Base-by-base conservation (phyloP, 2,888 invertebrate genomes). In the Ennomos erosarius region DNA sequence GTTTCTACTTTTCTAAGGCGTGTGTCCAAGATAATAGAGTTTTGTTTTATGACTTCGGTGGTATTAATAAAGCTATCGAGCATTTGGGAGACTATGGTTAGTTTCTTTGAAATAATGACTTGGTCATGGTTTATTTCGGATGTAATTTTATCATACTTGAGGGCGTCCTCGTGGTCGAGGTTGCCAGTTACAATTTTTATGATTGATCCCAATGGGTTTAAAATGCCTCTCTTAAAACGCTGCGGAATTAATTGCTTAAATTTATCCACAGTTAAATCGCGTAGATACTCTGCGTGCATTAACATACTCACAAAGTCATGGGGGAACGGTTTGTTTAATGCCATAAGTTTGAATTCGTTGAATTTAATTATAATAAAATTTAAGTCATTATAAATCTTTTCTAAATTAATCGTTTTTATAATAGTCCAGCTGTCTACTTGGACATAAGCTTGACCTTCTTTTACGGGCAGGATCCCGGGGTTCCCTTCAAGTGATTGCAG, bases 11-110 rank as follows among this genome's bases (percentile, higher is more conserved):
- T 16, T 16, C 16, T 16, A 16, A 16, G 16, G 16, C 16, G 16
- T 16, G 16, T 16, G 16, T 16, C 16, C 3, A 16, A 16, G 16
- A 16, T 16, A 16, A 16, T 16, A 16, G 16, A 16, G 16, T 16
- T 16, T 16, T 43, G 9, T 9, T 43, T 43, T 10, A 45, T 34
- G 9, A 34, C 10, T n/a, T n/a, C 33, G 5, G 33, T n/a, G 34
- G 34, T 34, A 45, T 43, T 45, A n/a, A 45, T 45, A 45, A 45
- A 45, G 34, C 45, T 45, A 45, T 45, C 45, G 10, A 45, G 34
- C 45, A 45, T 45, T 45, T 43, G 3, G 10, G 43, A 43, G 43
- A 43, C 16, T 16, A 43, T 10, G 9, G 43, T 43, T 43, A 43
- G 5, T 43, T 43, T 43, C 16, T 43, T 43, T 43, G 8, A 36